Evolutionary conservation across 37 sponge, comb jelly and placozoan species (phyloP), one percentile per base, ranked within the genome.

Genomic region (Axinella damicornis): DNA sequence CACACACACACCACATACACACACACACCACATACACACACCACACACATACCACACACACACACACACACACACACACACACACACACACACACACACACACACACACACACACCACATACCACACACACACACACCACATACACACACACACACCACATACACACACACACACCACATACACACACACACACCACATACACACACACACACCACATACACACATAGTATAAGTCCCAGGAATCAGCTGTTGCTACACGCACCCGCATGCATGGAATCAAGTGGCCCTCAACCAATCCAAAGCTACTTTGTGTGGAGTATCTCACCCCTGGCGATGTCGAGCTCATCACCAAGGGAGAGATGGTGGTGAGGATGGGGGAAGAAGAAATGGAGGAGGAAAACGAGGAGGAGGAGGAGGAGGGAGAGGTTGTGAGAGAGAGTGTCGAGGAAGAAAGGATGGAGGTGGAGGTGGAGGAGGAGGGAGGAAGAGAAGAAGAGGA

Each of bases 241-340:
- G 94, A 89, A 19, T 64, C 67, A 11, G 95, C 95, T 58, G 66
- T 71, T 38, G 85, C 84, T 46, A 81, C 89, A 30, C 35, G 95
- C 27, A 63, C 78, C 41, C 58, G 87, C 18, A 53, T 97, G 32
- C 93, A 97, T 65, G 95, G 95, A 20, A 60, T 84, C 57, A 94
- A 87, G 66, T 97, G 97, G 97, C 97, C 97, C 34, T 74, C 77
- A 25, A 95, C 89, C 19, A 97, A 91, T 74, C 92, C 94, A 0
- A 88, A 92, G 72, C 69, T 37, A 20, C 75, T 97, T 55, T 21
- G 52, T 39, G 93, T 90, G 38, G 93, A 95, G 34, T 97, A 72
- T 71, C 69, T 86, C 35, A 77, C 83, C 25, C 37, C 71, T 16
- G 79, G 67, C 20, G 80, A 86, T 46, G 93, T 85, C 20, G 25